Percentiles rank a stretch among this genome's conserved stretches.
These are phyloP conservation scores for Acrobasis consociella DNA, from an alignment of 2,888 invertebrate species.

Conservation along the genomic window DNA sequence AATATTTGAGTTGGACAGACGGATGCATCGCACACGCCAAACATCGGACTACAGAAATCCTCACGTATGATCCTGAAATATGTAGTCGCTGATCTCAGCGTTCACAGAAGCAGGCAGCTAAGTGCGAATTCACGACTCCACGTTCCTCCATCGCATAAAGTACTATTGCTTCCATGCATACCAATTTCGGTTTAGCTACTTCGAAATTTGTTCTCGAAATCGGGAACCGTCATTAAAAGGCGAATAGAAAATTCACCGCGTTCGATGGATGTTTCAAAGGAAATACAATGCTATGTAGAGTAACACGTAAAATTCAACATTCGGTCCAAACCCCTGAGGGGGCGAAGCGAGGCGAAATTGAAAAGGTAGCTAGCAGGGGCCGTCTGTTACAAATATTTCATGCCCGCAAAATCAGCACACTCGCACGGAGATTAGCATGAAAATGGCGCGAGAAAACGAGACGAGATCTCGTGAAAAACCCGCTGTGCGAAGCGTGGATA, in stretches of 20 bases:
- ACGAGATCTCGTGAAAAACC: constrained; percentile 48
- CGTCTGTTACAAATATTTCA: constrained; percentile 68
- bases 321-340: constrained; percentile 54
- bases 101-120: constrained; percentile 47
- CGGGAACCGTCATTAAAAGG: constrained; percentile 31
- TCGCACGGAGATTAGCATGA: constrained; percentile 67
- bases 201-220: constrained; percentile 27
- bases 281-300: constrained; percentile 28
- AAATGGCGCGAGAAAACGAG: constrained; percentile 66
- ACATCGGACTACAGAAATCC: constrained; percentile 46
- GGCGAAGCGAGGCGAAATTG: constrained; percentile 57
- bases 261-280: constrained; percentile 21
- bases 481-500: constrained; percentile 35
- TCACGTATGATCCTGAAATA: constrained; percentile 57
- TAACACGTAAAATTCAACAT: constrained; percentile 61
- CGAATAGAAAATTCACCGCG: constrained; percentile 33
- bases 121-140: constrained; percentile 61
- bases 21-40: constrained; percentile 47
- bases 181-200: constrained; percentile 52
- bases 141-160: constrained; percentile 48
- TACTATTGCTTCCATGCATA: constrained; percentile 55
- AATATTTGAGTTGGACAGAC: constrained; percentile 45
- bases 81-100: constrained; percentile 47
- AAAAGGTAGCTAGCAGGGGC: constrained; percentile 59
- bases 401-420: constrained; percentile 65